Base-by-base conservation (phyloP, 1,140 invertebrate species). In the Samia ricini region DNA sequence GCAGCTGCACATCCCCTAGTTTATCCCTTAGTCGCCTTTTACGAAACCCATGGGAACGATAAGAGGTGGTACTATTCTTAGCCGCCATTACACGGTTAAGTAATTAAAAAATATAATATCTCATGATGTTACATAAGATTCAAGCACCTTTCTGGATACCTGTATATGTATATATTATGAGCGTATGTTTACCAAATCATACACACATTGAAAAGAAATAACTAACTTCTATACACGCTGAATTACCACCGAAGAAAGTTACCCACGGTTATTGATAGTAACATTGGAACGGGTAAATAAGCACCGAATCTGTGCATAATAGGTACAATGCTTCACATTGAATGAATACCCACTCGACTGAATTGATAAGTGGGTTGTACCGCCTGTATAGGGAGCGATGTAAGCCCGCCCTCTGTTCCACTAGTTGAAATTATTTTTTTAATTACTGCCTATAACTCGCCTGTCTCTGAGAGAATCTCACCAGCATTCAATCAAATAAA, bases 311-410 rank as follows among this genome's bases (percentile, higher is more conserved):
- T 76, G 71, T 76, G 73, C 77, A 83, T 87, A 85, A 85, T 87
- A 79, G 86, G 71, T 79, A 85, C 83, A 86, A 86, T 88, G 79
- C 79, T 78, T 83, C 82, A 84, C 83, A 84, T 85, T 89, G 86
- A 89, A 80, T 83, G 86, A 86, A 89, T 89, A 76, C 79, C 86
- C 83, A 87, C 86, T 89, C 83, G 84, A 81, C 72, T 86, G 86
- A 87, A 89, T 89, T 89, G 86, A 86, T 89, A 89, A 89, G 84
- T 87, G 84, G 84, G 84, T 75, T 89, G 83, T 84, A 72, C 81
- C 79, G 81, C 64, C 74, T 66, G 74, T 72, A 76, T 77, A 75
- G 81, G 77, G 79, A 77, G 76, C 67, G 65, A 42, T 56, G 70
- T 74, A 76, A 78, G 69, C 76, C 75, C 70, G 73, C 70, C 59